These are phyloP conservation scores for Apis dorsata DNA, from an alignment of 1,140 invertebrate genomes.

Conservation along the genomic window DNA sequence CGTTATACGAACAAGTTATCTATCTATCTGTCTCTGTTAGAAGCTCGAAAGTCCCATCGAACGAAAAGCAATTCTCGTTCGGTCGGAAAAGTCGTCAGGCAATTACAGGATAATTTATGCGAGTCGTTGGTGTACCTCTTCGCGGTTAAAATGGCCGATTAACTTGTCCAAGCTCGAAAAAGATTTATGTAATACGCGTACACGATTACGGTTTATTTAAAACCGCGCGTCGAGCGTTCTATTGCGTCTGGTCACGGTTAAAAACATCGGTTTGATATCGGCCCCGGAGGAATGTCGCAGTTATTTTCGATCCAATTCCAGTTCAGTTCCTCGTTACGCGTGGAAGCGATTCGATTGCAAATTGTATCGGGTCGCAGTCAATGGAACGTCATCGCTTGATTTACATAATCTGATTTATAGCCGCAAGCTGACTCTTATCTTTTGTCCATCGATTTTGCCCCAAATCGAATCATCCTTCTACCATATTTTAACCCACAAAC, in stretches of 20 bases:
- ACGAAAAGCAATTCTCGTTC: conserved; percentile 8
- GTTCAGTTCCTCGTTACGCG: conserved; percentile 45
- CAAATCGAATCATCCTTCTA: not conserved
- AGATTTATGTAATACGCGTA: conserved; percentile 33
- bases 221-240: conserved; percentile 19
- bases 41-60: conserved; percentile 19
- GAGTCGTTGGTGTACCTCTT: conserved; percentile 5
- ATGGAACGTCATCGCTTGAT: conserved; percentile 39
- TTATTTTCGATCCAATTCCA: conserved; percentile 49
- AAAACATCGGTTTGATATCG: conserved; percentile 38
- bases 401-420: conserved; percentile 49
- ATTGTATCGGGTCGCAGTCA: conserved; percentile 47
- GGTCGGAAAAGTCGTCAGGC: conserved; percentile 9
- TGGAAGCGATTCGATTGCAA: conserved; percentile 37
- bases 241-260: conserved; percentile 44
- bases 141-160: conserved; percentile 33
- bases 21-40: conserved; percentile 4
- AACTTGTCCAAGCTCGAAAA: conserved; percentile 47
- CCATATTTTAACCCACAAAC: not conserved
- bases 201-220: conserved; percentile 47
- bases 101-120: conserved; percentile 29
- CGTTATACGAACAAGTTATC: not conserved
- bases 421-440: not conserved
- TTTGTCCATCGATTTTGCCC: conserved; percentile 22
- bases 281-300: conserved; percentile 34